phyloP scores from a whole-genome alignment of 1,140 invertebrate genomes.

The Agrilus planipennis region DNA sequence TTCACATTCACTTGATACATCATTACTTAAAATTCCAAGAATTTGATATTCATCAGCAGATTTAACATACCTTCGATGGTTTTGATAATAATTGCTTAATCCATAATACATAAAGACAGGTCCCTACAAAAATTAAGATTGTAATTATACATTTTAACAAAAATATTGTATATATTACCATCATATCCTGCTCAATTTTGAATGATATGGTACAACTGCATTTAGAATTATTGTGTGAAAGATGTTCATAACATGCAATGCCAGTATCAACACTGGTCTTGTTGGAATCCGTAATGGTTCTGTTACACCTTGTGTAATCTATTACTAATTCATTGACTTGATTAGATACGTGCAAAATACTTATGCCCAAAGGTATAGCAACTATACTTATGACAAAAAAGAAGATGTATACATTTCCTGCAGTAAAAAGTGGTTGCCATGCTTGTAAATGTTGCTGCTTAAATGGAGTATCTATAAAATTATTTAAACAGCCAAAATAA shows the following conservation, averaged over 20 bases:
- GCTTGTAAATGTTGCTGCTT: slow-evolving; percentile 96
- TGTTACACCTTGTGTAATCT: slow-evolving; percentile 72
- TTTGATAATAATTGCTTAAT: slow-evolving; percentile 96
- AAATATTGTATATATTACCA: slow-evolving; percentile 24
- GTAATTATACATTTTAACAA: no score
- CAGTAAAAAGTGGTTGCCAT: slow-evolving; percentile 97
- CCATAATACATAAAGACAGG: slow-evolving; percentile 97
- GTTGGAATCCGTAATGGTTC: slow-evolving; percentile 21
- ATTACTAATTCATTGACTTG: slow-evolving; percentile 69
- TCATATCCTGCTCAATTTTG: slow-evolving; percentile 56
- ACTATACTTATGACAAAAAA: slow-evolving; percentile 95
- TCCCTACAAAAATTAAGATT: slow-evolving; percentile 52
- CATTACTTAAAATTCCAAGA: slow-evolving; percentile 54
- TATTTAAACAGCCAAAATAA: no score
- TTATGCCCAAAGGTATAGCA: slow-evolving; percentile 93
- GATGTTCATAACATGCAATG: slow-evolving; percentile 49
- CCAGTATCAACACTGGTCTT: slow-evolving; percentile 53
- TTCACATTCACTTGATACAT: slow-evolving; percentile 60
- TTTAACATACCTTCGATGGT: slow-evolving; percentile 96
- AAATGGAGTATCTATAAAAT: slow-evolving; percentile 80
- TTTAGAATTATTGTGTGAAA: slow-evolving; percentile 38
- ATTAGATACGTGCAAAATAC: slow-evolving; percentile 83
- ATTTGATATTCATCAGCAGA: slow-evolving; percentile 94
- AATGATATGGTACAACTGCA: slow-evolving; percentile 65
- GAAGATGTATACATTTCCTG: slow-evolving; percentile 89